A percentile compares a stretch with the other conserved stretches of the same genome.
phyloP scores from a whole-genome alignment of 2,113 vertebrate species.

The Poeciliopsis prolifica region DNA sequence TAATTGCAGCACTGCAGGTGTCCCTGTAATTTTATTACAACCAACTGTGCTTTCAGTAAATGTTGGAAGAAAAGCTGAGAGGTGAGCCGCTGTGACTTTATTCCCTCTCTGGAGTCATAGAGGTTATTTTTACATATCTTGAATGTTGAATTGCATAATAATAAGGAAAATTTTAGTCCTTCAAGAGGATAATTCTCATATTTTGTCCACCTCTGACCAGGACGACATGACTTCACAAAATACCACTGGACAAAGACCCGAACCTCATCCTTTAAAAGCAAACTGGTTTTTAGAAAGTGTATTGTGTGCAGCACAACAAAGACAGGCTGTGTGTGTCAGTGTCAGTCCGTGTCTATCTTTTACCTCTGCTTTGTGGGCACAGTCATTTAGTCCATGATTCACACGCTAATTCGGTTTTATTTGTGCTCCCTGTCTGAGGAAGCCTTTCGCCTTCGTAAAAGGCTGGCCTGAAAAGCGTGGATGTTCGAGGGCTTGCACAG shows the following conservation, averaged over 20 bases:
- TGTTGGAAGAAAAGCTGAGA: not conserved
- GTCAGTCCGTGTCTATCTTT: not conserved
- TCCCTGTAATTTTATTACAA: not conserved
- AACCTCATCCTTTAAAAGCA: not conserved
- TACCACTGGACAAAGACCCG: not conserved
- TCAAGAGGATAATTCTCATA: not conserved
- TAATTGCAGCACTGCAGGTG: conserved; percentile 4
- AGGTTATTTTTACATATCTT: not conserved
- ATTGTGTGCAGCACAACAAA: conserved; percentile 2
- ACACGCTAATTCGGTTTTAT: conserved; percentile 58
- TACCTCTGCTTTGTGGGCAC: not conserved
- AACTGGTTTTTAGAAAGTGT: not conserved
- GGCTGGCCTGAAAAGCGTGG: conserved; percentile 19
- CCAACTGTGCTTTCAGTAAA: not conserved
- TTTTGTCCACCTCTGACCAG: conserved; percentile 1
- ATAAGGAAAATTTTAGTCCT: not conserved
- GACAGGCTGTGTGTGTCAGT: not conserved
- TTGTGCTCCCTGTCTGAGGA: conserved; percentile 43
- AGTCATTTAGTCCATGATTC: conserved; percentile 50
- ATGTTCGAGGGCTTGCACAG: not conserved
- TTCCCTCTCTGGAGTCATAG: not conserved
- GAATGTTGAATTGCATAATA: not conserved
- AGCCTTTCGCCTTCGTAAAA: conserved; percentile 41
- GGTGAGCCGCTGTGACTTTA: not conserved
- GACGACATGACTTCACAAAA: not conserved